A percentile compares a stretch with the other conserved stretches of the same genome.
phyloP scores from a whole-genome alignment of 2,888 invertebrate genomes.

The Tetrapedia diversipes region DNA sequence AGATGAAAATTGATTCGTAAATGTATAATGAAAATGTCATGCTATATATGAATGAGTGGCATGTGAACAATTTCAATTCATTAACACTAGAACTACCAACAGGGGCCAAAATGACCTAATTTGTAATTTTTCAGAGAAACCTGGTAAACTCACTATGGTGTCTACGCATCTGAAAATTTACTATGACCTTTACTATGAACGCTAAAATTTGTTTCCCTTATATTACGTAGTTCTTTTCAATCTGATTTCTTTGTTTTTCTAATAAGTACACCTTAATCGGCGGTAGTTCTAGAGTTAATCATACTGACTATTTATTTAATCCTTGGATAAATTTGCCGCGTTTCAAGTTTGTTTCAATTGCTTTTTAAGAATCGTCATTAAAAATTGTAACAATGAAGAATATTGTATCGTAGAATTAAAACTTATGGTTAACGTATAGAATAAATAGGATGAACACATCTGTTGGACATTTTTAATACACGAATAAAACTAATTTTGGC shows the following conservation, averaged over 20 bases:
- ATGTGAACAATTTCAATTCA: slow-evolving; percentile 14
- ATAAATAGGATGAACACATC: neutral
- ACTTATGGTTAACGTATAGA: neutral
- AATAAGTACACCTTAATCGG: no score
- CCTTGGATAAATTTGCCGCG: neutral
- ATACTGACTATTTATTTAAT: no score
- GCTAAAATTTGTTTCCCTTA: no score
- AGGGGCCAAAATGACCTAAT: no score
- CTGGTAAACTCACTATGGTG: no score
- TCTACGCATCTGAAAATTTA: no score
- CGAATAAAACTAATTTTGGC: neutral
- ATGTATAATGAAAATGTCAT: slow-evolving; percentile 21
- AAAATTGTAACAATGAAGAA: neutral
- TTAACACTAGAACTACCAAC: no score
- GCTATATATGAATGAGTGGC: neutral
- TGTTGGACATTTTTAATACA: neutral
- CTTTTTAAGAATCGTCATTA: neutral
- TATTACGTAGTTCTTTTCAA: no score
- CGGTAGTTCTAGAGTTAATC: no score
- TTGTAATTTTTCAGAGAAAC: no score
- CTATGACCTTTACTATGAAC: no score
- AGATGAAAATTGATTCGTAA: slow-evolving; percentile 30
- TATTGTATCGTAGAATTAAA: neutral
- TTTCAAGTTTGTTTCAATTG: slow-evolving; percentile 10
- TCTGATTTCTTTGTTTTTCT: no score